Evolutionary conservation across 2,797 vertebrate species (phyloP), one percentile per base, ranked within the genome.

Genomic region (Menidia menidia): DNA sequence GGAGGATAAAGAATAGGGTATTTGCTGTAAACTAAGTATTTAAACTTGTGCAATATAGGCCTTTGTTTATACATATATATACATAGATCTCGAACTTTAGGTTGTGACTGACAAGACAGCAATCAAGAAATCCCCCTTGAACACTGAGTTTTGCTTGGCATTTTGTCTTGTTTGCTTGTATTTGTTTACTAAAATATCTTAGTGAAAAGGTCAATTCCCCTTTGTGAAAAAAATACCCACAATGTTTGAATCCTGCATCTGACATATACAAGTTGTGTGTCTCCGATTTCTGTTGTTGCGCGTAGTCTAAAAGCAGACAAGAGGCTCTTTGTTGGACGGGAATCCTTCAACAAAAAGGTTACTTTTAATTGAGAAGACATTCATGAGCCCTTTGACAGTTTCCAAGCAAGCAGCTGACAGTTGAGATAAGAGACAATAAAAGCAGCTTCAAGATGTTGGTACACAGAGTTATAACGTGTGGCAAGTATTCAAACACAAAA

Each of bases 311-410:
- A 75, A 80, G 67, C 69, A 71, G 74, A 82, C 72, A 48, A 64
- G 71, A 19, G 52, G 63, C 80, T 73, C 85, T 25, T 81, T 75
- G 73, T 80, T 59, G 51, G 58, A 62, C 18, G 75, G 55, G 71
- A 71, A 72, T 78, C 78, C 72, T 82, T 71, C 67, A 53, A 64
- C 54, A 64, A 67, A 90, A 88, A 91, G 88, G 81, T 88, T 89
- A 68, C 71, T 80, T 75, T 82, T 87, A 89, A 91, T 89, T 88
- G 83, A 89, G 75, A 84, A 82, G 74, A 71, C 74, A 67, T 81
- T 74, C 54, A 33, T 30, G 70, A 80, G 79, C 69, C 85, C 82
- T 87, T 72, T 85, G 83, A 81, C 75, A 13, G 55, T 75, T 85
- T 84, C 72, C 83, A 85, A 86, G 80, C 65, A 6, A 53, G 65